Base-by-base conservation (phyloP, 1,140 invertebrate species). In the Adoxophyes honmai region DNA sequence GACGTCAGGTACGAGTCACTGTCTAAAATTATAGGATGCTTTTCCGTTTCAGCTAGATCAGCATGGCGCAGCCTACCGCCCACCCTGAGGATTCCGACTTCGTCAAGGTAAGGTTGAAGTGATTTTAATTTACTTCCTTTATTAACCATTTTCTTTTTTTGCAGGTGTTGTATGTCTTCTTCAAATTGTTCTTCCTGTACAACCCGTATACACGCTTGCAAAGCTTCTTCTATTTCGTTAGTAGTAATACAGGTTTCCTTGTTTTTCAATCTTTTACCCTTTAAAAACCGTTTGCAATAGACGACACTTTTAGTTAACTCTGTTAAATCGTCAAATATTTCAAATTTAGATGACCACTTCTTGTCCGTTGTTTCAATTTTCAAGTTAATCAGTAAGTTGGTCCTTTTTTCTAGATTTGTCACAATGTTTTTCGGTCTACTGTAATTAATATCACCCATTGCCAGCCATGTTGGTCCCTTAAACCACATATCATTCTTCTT, bases 41-140 rank as follows among this genome's bases (percentile, higher is more conserved):
- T 89, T n/a, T 62, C 57, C 14, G 69, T 59, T 54, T 73, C 53
- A 10, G 60, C 33, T 0, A 89, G 5, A 14, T 69, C 52, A 4
- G 77, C 52, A 21, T 78, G 51, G 6, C 56, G 7, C 1, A 89
- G 57, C 53, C 86, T 62, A 6, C 89, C 85, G 9, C 86, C 84
- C 28, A 90, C 86, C 44, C 85, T 66, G 34, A 90, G 21, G 0
- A 90, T 36, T 18, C 67, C 66, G 5, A 62, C 34, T 10, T 63
- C 35, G 57, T 89, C 84, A n/a, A 88, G 4, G 59, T 81, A 86
- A 36, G 80, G 68, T 52, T 63, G 55, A 11, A 83, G 54, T 10
- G 52, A 28, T 39, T 8, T 42, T 58, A 65, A 21, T 4, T 21
- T 57, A 34, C 59, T 68, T 37, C 56, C 58, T 2, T 55, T 64